phyloP scores from a whole-genome alignment of 30 jellyfish, hydroid and myxozoan species.

The Turritopsis dohrnii region DNA sequence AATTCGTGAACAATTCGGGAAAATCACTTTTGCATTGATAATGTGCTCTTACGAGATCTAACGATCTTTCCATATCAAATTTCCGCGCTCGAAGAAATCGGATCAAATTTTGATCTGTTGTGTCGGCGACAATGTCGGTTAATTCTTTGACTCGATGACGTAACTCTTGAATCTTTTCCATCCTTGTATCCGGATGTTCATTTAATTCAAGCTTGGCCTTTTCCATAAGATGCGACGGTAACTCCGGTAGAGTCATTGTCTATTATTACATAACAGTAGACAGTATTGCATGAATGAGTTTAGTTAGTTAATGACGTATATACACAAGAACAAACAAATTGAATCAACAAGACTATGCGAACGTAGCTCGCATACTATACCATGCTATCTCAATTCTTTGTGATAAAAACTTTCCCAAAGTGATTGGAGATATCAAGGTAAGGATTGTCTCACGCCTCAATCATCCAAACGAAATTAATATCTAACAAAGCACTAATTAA shows the following conservation, averaged over 20 bases:
- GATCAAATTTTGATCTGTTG: slow-evolving; percentile 32
- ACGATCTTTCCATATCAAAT: slow-evolving; percentile 46
- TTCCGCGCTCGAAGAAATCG: slow-evolving; percentile 55
- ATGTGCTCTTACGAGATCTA: slow-evolving; percentile 22
- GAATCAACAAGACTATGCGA: too few relatives aligned
- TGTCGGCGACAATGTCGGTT: slow-evolving; percentile 15
- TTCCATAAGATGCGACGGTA: slow-evolving; percentile 22
- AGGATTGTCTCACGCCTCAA: too few relatives aligned
- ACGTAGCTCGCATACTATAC: too few relatives aligned
- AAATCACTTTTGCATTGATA: slow-evolving; percentile 34
- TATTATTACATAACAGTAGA: neutral
- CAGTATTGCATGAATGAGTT: neutral
- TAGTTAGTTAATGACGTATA: neutral
- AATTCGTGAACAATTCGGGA: slow-evolving; percentile 36
- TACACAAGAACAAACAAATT: neutral
- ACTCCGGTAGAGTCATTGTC: slow-evolving; percentile 21
- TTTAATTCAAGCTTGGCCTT: slow-evolving; percentile 30
- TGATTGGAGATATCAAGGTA: too few relatives aligned
- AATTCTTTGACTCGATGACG: slow-evolving; percentile 12
- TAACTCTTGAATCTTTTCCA: slow-evolving; percentile 5
- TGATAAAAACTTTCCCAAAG: too few relatives aligned
- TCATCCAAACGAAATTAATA: too few relatives aligned
- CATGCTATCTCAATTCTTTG: too few relatives aligned
- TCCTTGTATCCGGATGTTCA: slow-evolving; percentile 28
- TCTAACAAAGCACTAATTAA: too few relatives aligned